Evolutionary conservation across 2,797 vertebrate species (phyloP), one percentile per base, ranked within the genome.

Genomic region (Anabas testudineus): DNA sequence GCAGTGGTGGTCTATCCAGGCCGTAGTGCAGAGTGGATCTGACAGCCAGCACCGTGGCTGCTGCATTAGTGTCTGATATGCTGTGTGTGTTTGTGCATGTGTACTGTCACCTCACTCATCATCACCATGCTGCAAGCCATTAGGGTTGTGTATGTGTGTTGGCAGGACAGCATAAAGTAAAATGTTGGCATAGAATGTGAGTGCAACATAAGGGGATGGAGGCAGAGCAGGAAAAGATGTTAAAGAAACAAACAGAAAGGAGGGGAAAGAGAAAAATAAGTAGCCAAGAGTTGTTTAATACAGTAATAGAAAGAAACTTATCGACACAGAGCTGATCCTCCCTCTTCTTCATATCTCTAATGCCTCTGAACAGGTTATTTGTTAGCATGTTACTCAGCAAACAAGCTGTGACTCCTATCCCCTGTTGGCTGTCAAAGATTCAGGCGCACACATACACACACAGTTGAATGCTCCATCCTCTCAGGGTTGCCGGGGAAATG

Each of bases 291-390:
- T 10, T 5, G n/a, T 10, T 5, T 7, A 21, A 58, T 49, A 42
- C 34, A 48, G 14, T 37, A 48, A 81, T 0, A 65, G 48, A 71
- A 42, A 60, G 19, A 55, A 24, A 18, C 7, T 26, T 10, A 34
- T 46, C 64, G 5, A 72, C 52, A 74, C 47, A 64, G 34, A 75
- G 67, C 51, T 63, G 74, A 76, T 48, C 34, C 72, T 66, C 37
- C 22, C n/a, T 57, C 82, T 81, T 67, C 48, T 18, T 63, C 45
- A 26, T 43, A 64, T 81, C 41, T 75, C 70, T 52, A 60, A 87
- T 87, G 76, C 73, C 80, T 77, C 76, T 47, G 71, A 91, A 84
- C 86, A 89, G 82, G 80, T 82, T 88, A 90, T 92, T 89, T 91
- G 84, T 91, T 88, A 87, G 78, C 59, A 74, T 76, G 85, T 89